Percentiles rank a stretch among this genome's conserved stretches.
Evolutionary conservation across 2,797 vertebrate species (phyloP).

Genomic region (Neosalanx taihuensis): DNA sequence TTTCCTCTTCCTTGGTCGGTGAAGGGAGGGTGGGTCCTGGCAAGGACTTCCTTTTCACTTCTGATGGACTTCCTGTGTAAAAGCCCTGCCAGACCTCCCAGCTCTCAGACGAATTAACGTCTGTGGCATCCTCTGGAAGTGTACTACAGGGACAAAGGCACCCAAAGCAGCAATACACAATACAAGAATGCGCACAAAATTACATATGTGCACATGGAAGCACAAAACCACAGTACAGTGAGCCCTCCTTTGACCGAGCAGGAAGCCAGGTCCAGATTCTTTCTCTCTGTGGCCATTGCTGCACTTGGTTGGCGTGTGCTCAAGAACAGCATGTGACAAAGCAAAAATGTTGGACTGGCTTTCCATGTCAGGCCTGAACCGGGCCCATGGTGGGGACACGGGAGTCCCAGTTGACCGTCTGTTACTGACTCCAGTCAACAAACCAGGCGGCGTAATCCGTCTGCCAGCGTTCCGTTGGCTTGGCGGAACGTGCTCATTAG

Average conservation of each 20-base stretch:
- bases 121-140: no score
- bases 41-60: slow-evolving; percentile 79
- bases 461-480: slow-evolving; percentile 74
- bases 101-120: no score
- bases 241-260: slow-evolving; percentile 19
- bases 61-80: slow-evolving; percentile 75
- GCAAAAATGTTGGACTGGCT: slow-evolving; percentile 25
- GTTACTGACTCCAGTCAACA: slow-evolving; percentile 73
- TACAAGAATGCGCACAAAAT: not conserved
- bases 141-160: no score
- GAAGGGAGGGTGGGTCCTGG: slow-evolving; percentile 74
- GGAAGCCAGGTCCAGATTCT: slow-evolving; percentile 31
- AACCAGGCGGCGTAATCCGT: slow-evolving; percentile 67
- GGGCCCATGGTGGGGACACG: slow-evolving; percentile 23
- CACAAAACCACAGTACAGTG: not conserved
- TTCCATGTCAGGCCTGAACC: slow-evolving; percentile 16
- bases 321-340: slow-evolving; percentile 9
- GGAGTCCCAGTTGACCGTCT: slow-evolving; percentile 48
- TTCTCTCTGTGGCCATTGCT: slow-evolving; percentile 34
- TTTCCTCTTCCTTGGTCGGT: slow-evolving; percentile 56
- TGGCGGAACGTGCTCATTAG: slow-evolving; percentile 77
- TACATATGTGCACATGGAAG: not conserved
- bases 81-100: slow-evolving; percentile 50
- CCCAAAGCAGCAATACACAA: no score
- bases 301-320: slow-evolving; percentile 18